Evolutionary conservation across 1,140 invertebrate genomes (phyloP).

Genomic region (Drosophila nasuta): DNA sequence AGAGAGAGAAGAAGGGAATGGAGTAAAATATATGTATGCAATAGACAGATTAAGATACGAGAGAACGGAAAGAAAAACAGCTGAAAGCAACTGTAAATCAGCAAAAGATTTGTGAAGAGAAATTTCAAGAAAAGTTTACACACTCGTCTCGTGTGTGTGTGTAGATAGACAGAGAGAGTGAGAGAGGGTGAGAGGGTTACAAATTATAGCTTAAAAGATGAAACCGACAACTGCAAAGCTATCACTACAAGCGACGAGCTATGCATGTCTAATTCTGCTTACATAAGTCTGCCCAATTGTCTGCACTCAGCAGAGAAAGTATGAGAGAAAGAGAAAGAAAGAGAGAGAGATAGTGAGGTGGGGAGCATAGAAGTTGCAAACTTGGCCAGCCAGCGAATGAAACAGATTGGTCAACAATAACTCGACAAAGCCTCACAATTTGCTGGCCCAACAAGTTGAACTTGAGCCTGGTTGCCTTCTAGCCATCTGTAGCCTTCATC

Average conservation of each 20-base stretch:
- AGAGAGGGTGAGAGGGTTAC: not conserved
- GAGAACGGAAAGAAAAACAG: slow-evolving; percentile 12
- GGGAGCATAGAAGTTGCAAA: slow-evolving; percentile 5
- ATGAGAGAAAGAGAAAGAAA: not conserved
- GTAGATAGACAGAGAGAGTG: not conserved
- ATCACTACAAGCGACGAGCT: slow-evolving; percentile 36
- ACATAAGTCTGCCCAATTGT: slow-evolving; percentile 38
- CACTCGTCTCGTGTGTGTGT: not conserved
- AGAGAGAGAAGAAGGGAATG: not conserved
- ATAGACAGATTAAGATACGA: not conserved
- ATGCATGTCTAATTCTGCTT: slow-evolving; percentile 45
- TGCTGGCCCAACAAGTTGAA: slow-evolving; percentile 66
- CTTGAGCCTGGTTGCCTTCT: slow-evolving; percentile 28
- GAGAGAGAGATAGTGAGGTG: not conserved
- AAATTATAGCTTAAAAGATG: slow-evolving; percentile 34
- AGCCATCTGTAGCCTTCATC: not conserved
- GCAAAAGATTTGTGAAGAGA: slow-evolving; percentile 18
- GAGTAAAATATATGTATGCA: not conserved
- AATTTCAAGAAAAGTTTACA: slow-evolving; percentile 19
- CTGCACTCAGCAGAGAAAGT: not conserved
- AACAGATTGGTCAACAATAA: slow-evolving; percentile 71
- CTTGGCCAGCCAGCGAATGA: not conserved
- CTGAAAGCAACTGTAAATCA: slow-evolving; percentile 21
- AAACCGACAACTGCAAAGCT: slow-evolving; percentile 42
- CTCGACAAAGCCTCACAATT: slow-evolving; percentile 73